phyloP scores from a whole-genome alignment of 2,797 vertebrate species.

The Spea hammondii region DNA sequence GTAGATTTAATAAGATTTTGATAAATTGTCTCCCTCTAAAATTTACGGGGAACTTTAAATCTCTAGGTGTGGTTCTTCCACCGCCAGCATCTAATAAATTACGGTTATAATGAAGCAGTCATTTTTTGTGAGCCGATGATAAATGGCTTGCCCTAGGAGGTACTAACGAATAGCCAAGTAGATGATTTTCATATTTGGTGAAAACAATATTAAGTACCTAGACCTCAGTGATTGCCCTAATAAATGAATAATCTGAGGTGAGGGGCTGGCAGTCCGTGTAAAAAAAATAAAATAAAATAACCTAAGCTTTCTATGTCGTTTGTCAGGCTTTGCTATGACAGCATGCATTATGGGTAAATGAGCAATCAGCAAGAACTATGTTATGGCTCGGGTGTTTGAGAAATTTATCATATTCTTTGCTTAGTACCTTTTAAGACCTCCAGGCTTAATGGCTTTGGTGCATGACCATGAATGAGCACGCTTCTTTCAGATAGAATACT shows the following conservation, averaged over 20 bases:
- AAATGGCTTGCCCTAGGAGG: slow-evolving; percentile 76
- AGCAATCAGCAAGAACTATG: slow-evolving; percentile 84
- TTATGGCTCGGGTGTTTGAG: slow-evolving; percentile 83
- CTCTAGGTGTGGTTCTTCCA: slow-evolving; percentile 80
- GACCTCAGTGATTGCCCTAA: slow-evolving; percentile 82
- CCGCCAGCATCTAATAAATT: slow-evolving; percentile 82
- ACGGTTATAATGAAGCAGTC: slow-evolving; percentile 83
- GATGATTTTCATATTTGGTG: slow-evolving; percentile 91
- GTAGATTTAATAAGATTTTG: slow-evolving; percentile 67
- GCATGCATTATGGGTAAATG: slow-evolving; percentile 86
- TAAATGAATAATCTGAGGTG: slow-evolving; percentile 85
- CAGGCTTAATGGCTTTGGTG: slow-evolving; percentile 77
- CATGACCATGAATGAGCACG: slow-evolving; percentile 75
- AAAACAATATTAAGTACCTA: slow-evolving; percentile 84
- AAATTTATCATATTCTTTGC: slow-evolving; percentile 82
- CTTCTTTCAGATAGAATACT: slow-evolving; percentile 73
- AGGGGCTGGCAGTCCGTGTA: slow-evolving; percentile 78
- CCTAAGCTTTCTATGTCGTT: slow-evolving; percentile 74
- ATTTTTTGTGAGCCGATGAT: slow-evolving; percentile 81
- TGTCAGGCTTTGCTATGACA: slow-evolving; percentile 80
- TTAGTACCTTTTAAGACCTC: slow-evolving; percentile 79
- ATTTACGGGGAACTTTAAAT: slow-evolving; percentile 80
- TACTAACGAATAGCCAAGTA: slow-evolving; percentile 85
- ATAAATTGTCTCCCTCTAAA: slow-evolving; percentile 88
- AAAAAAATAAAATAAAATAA: slow-evolving; percentile 82